These are phyloP conservation scores for Larimichthys crocea DNA, from an alignment of 2,113 vertebrate genomes.

Conservation along the genomic window DNA sequence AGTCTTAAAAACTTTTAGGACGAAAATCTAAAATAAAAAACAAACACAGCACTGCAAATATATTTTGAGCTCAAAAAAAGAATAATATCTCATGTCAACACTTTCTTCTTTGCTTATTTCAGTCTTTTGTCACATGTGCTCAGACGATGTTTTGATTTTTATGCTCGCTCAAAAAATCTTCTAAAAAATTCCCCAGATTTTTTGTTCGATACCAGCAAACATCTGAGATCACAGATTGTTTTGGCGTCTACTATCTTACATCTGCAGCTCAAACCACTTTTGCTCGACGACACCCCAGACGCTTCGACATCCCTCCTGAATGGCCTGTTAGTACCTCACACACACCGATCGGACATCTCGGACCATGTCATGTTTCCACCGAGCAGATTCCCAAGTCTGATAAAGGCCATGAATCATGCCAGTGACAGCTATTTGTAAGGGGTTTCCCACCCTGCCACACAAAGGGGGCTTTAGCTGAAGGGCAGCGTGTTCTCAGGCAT, in stretches of 20 bases:
- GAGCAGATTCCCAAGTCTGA: slow-evolving; percentile 55
- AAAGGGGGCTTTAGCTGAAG: slow-evolving; percentile 61
- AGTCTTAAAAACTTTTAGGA: not conserved
- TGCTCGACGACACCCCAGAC: not conserved
- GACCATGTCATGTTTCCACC: slow-evolving; percentile 22
- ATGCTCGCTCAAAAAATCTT: not conserved
- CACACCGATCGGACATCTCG: slow-evolving; percentile 31
- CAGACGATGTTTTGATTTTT: not conserved
- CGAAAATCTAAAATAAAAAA: not conserved
- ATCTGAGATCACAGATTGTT: not conserved
- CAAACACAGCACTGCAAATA: not conserved
- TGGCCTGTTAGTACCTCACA: not conserved
- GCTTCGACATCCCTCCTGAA: slow-evolving; percentile 12
- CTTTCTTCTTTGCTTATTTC: not conserved
- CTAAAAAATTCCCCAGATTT: not conserved
- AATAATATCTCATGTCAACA: not conserved
- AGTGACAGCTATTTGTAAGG: slow-evolving; percentile 54
- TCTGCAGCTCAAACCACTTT: not conserved
- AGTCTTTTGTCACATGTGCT: not conserved
- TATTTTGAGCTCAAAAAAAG: not conserved
- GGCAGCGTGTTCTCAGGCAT: slow-evolving; percentile 64
- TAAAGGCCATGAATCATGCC: slow-evolving; percentile 53
- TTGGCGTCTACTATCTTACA: not conserved
- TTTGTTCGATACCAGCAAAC: not conserved
- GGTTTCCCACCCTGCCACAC: slow-evolving; percentile 61